Evolutionary conservation across 2,797 vertebrate species (phyloP), one percentile per base, ranked within the genome.

Genomic region (Dryobates pubescens): DNA sequence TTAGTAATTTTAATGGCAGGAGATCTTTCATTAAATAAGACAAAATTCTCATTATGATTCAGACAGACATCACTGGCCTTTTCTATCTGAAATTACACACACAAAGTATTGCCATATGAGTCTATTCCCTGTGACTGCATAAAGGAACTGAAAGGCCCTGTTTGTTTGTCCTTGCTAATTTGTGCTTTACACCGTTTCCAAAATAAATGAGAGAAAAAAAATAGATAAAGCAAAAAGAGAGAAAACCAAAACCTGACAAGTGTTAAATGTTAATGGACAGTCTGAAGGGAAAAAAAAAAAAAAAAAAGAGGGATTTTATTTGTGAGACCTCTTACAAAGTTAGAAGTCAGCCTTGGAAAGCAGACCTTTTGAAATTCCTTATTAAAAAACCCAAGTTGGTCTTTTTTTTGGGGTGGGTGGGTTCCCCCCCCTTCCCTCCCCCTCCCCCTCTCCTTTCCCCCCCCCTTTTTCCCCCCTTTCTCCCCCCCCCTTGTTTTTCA

Each of bases 281-380:
- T 61, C 32, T 63, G 51, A 85, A 91, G 29, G 32, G 34, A 10
- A 10, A 80, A 49, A 49, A 23, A 51, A 49, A 49, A 23, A 51
- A n/a, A n/a, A 49, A 29, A 45, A 29, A 10, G 8, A 54, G 7
- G 54, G 91, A 86, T 89, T 85, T 93, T 81, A 45, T 70, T 92
- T 84, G 68, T 89, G 22, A 90, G 27, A 88, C 15, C 45, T 27
- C 27, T 88, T 89, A 61, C 27, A 74, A 94, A 88, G 24, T 67
- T 72, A 86, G 68, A 91, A 95, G 71, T 54, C 38, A 79, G 57
- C 36, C 49, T 82, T 76, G 57, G 87, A 92, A 93, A 88, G 41
- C 53, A 91, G 54, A 57, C 34, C 61, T 90, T 92, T 79, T 91
- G 87, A 95, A 92, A 94, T 36, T 82, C 57, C 74, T 79, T 91